A percentile compares a stretch with the other conserved stretches of the same genome.
Evolutionary conservation across 2,113 vertebrate genomes (phyloP).

Genomic region (Eclectus roratus): DNA sequence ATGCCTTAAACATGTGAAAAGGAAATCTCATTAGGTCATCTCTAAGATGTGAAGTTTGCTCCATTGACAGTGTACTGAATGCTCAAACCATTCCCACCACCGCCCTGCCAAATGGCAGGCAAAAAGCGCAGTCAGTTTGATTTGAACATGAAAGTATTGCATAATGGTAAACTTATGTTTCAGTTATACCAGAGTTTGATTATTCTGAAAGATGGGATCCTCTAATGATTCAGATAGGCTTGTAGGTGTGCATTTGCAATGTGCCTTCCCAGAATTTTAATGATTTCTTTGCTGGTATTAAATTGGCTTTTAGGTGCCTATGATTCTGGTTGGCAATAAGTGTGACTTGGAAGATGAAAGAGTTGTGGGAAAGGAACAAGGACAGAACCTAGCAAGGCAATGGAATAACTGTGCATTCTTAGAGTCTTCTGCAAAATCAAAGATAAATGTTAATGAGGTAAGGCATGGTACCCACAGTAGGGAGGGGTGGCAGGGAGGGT

Average conservation of each 20-base stretch:
- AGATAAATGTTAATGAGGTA: constrained; percentile 99
- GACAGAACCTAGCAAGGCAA: constrained; percentile 93
- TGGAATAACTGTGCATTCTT: constrained; percentile 98
- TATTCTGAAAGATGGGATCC: neutral
- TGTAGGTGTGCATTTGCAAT: neutral
- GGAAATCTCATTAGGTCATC: neutral
- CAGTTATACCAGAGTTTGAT: neutral
- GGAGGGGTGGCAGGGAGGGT: neutral
- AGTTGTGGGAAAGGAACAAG: constrained; percentile 97
- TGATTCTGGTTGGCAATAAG: constrained; percentile 98
- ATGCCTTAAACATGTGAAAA: neutral
- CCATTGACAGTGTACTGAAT: neutral
- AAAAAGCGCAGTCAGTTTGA: neutral
- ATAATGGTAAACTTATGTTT: neutral
- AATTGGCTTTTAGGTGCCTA: constrained; percentile 85
- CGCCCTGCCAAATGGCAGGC: neutral
- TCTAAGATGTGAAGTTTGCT: neutral
- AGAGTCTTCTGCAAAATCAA: constrained; percentile 98
- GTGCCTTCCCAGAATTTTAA: neutral
- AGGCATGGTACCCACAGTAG: neutral
- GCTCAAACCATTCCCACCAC: neutral
- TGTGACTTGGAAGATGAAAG: constrained; percentile 98
- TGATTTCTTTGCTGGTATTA: neutral
- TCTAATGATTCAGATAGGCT: neutral
- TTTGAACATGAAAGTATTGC: neutral